Evolutionary conservation across 2,113 vertebrate genomes (phyloP), one percentile per base, ranked within the genome.

Genomic region (Serilophus lunatus): DNA sequence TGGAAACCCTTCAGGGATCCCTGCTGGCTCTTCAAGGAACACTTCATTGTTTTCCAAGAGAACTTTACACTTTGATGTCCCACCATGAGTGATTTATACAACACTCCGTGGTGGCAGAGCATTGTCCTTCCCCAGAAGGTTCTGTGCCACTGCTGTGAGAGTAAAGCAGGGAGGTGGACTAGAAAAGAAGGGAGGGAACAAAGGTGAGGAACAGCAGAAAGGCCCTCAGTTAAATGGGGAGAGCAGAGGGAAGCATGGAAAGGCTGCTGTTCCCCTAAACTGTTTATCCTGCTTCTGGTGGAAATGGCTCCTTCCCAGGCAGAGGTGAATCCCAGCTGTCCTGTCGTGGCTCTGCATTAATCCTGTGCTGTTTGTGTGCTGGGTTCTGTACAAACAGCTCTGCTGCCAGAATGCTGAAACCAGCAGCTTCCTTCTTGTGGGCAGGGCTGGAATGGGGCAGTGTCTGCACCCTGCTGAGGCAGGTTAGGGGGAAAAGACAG

Each of bases 61-160:
- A 42, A 31, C 23, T 69, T 74, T n/a, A 28, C 4, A 0, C 26
- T 79, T 8, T 4, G 49, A 38, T 31, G 15, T n/a, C 10, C 31
- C 3, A 2, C 45, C 4, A 0, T 24, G 25, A 40, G 47, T 57
- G 7, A 40, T 38, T n/a, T 86, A 8, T 17, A 3, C 47, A 18
- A 4, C 33, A 6, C 14, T 71, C 26, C 12, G 7, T 44, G 38
- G 18, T 26, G 44, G 36, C 61, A 89, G 49, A 78, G 56, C 25
- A 4, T 2, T 60, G 47, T 51, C 1, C 12, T 65, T 36, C 16
- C 31, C 22, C 61, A 49, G 40, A 61, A 59, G 44, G 45, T 19
- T 24, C 1, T 3, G 2, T 44, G n/a, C 25, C 15, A 9, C 7
- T 78, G 63, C 40, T 12, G 0, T 17, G 57, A 25, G 56, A 26